A percentile compares a stretch with the other conserved stretches of the same genome.
Conservation (phyloP, 2,888 invertebrate genomes). For the Lepidonotus clava region DNA sequence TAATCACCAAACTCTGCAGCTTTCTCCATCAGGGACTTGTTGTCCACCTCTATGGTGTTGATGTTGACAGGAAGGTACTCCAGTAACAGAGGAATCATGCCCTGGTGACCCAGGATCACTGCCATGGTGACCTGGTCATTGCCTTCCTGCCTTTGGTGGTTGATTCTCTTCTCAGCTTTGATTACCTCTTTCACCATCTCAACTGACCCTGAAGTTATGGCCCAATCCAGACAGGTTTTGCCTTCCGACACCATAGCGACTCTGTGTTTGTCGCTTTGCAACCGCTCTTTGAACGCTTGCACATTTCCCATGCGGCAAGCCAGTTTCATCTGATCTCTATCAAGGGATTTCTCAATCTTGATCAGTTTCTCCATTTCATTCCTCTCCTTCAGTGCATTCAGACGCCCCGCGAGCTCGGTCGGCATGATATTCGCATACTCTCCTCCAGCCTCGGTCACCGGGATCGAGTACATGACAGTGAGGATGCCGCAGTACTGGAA, state of each 20-base stretch:
- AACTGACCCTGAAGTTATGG: background rate
- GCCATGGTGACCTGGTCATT: background rate
- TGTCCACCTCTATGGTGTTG: background rate
- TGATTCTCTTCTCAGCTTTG: background rate
- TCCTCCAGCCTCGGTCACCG: background rate
- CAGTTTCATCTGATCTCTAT: background rate
- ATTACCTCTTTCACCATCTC: constrained; percentile 41
- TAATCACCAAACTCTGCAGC: constrained; percentile 24
- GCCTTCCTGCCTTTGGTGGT: background rate
- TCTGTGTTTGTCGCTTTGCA: background rate
- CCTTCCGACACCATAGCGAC: background rate
- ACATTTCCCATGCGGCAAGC: constrained; percentile 10
- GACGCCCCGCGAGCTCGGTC: background rate
- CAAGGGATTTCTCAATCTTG: constrained; percentile 13
- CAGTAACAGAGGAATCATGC: background rate
- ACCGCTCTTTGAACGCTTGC: background rate
- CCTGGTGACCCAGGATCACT: background rate
- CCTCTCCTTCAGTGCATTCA: constrained; percentile 28
- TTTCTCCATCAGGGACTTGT: constrained; percentile 21
- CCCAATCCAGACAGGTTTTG: constrained; percentile 40
- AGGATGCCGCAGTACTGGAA: constrained; percentile 37
- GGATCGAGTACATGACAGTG: background rate
- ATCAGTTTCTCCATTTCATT: constrained; percentile 24
- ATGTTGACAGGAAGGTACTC: background rate
- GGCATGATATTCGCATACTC: constrained; percentile 27